phyloP scores from a whole-genome alignment of 2,888 invertebrate species.

The Electrophaes corylata region DNA sequence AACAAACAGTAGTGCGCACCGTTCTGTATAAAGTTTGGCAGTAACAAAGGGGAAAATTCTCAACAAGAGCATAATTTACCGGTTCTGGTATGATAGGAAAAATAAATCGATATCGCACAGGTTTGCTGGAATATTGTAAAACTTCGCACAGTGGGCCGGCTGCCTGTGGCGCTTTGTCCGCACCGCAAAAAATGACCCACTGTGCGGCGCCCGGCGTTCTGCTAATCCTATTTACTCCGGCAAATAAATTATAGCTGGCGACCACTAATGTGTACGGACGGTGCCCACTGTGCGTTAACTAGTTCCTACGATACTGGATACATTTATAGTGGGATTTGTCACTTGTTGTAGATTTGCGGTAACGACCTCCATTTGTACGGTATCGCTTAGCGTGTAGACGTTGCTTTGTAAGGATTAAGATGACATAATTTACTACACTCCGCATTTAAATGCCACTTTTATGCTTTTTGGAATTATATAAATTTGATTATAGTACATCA shows the following conservation, averaged over 20 bases:
- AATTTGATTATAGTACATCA: background rate
- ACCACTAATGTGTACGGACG: constrained; percentile 63
- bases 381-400: constrained; percentile 18
- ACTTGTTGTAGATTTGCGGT: constrained; percentile 51
- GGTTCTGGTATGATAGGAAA: constrained; percentile 38
- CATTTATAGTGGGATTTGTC: constrained; percentile 58
- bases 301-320: constrained; percentile 45
- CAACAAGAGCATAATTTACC: constrained; percentile 36
- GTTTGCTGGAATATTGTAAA: constrained; percentile 39
- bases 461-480: constrained; percentile 2
- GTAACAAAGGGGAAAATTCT: constrained; percentile 32
- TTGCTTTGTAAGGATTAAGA: constrained; percentile 29
- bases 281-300: constrained; percentile 58
- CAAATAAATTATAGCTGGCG: constrained; percentile 74
- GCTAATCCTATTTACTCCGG: constrained; percentile 78
- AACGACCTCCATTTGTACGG: constrained; percentile 41
- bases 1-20: constrained; percentile 26
- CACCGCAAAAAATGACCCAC: constrained; percentile 68
- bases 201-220: constrained; percentile 66
- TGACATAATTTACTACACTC: constrained; percentile 22
- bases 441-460: constrained; percentile 3
- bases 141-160: constrained; percentile 34
- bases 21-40: constrained; percentile 29
- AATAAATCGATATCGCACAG: constrained; percentile 39
- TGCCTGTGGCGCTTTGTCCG: constrained; percentile 51